Conservation (phyloP, 1,140 invertebrate genomes). For the Nilaparvata lugens region DNA sequence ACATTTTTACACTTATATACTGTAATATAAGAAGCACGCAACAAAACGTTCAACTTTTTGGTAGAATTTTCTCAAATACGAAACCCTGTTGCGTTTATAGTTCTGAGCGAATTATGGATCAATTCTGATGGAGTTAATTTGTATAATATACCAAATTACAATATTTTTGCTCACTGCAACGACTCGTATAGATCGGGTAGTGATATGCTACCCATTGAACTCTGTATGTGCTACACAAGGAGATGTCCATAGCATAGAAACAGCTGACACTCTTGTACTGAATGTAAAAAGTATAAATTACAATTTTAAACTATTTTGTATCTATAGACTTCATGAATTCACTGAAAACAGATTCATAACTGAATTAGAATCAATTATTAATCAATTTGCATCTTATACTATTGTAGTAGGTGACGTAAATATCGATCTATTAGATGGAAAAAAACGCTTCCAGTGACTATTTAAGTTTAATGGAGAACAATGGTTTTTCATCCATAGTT, state of each 20-base stretch:
- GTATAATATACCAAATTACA: conserved; percentile 1
- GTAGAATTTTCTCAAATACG: background rate
- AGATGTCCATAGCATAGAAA: background rate
- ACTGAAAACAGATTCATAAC: no score
- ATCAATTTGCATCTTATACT: no score
- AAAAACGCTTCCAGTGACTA: no score
- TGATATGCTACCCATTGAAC: background rate
- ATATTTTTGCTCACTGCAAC: conserved; percentile 5
- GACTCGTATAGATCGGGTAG: conserved; percentile 3
- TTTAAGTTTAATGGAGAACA: no score
- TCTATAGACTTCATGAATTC: no score
- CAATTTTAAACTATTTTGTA: no score
- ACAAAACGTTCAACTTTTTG: no score
- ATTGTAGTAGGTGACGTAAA: no score
- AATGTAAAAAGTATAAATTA: background rate
- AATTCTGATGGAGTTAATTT: background rate
- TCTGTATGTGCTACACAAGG: background rate
- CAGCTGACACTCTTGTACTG: conserved; percentile 4
- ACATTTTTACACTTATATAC: background rate
- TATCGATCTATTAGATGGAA: no score
- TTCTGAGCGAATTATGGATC: background rate
- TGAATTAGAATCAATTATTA: no score
- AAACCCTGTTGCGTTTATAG: background rate
- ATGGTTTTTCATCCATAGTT: no score
- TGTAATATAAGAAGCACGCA: background rate